These are phyloP conservation scores for Pseudococcus viburni DNA, from an alignment of 2,888 invertebrate species.

Conservation along the genomic window DNA sequence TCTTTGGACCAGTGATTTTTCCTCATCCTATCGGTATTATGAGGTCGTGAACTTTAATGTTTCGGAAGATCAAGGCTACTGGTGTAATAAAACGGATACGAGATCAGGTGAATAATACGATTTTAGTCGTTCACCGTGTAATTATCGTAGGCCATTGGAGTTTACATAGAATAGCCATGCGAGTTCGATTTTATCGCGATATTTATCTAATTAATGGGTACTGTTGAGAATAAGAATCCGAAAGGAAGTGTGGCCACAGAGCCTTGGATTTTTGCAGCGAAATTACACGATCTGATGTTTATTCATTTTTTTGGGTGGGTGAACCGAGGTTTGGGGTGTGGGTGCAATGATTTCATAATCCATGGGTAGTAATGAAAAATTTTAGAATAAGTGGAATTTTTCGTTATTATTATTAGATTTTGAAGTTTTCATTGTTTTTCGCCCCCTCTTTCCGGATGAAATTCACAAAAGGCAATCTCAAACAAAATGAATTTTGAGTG, in stretches of 20 bases:
- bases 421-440: too few relatives aligned
- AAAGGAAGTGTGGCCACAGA: neutral
- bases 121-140: slow-evolving; percentile 17
- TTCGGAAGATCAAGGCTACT: slow-evolving; percentile 51
- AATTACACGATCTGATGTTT: neutral
- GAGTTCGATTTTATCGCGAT: slow-evolving; percentile 1
- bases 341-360: neutral
- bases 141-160: slow-evolving; percentile 4
- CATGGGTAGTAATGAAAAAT: too few relatives aligned
- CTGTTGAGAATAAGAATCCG: neutral
- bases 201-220: neutral
- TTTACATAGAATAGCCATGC: neutral
- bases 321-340: neutral
- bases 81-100: slow-evolving; percentile 23
- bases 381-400: too few relatives aligned
- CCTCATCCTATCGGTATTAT: neutral
- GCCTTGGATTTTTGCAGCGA: neutral
- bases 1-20: slow-evolving; percentile 23
- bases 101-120: slow-evolving; percentile 49
- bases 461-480: too few relatives aligned
- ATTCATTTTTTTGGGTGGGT: neutral
- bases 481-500: too few relatives aligned
- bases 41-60: slow-evolving; percentile 49
- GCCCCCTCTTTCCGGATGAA: too few relatives aligned
- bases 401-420: too few relatives aligned